Conservation (phyloP, 2,797 vertebrate genomes). For the Sebastes matsubarae region DNA sequence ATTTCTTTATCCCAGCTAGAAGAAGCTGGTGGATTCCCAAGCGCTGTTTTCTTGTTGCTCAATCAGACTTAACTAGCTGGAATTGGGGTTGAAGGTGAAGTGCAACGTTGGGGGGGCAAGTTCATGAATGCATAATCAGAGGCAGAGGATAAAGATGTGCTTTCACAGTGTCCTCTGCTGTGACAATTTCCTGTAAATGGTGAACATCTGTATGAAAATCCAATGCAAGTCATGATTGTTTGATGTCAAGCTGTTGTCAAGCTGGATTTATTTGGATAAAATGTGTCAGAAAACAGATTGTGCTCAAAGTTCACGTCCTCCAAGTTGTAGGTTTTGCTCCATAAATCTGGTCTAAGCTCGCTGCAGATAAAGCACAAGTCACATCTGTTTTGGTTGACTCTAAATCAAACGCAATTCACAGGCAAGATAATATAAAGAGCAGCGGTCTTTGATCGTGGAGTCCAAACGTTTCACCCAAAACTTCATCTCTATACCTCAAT, state of each 20-base stretch:
- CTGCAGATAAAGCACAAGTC: constrained; percentile 43
- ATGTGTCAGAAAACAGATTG: constrained; percentile 65
- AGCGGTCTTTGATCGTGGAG: constrained; percentile 7
- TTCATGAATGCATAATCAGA: constrained; percentile 27
- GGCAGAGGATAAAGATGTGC: constrained; percentile 36
- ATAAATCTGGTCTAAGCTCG: constrained; percentile 61
- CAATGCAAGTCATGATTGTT: constrained; percentile 35
- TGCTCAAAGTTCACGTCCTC: constrained; percentile 58
- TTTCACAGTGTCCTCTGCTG: constrained; percentile 38
- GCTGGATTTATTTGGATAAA: constrained; percentile 67
- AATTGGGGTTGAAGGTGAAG: constrained; percentile 63
- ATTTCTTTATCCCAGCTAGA: constrained; percentile 53
- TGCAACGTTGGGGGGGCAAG: neutral
- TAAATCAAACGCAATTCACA: constrained; percentile 59
- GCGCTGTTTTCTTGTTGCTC: constrained; percentile 33
- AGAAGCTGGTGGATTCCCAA: constrained; percentile 63
- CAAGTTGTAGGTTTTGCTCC: constrained; percentile 41
- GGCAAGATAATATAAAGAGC: constrained; percentile 33
- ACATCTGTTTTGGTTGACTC: constrained; percentile 63
- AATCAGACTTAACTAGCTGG: constrained; percentile 46
- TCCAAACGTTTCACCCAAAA: constrained; percentile 2
- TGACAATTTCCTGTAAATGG: constrained; percentile 54
- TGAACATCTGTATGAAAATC: constrained; percentile 46
- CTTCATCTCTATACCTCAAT: constrained; percentile 2
- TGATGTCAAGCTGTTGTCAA: constrained; percentile 59